Percentiles rank a stretch among this genome's conserved stretches.
These are phyloP conservation scores for Malthinus flaveolus DNA, from an alignment of 2,888 invertebrate species.

Conservation along the genomic window DNA sequence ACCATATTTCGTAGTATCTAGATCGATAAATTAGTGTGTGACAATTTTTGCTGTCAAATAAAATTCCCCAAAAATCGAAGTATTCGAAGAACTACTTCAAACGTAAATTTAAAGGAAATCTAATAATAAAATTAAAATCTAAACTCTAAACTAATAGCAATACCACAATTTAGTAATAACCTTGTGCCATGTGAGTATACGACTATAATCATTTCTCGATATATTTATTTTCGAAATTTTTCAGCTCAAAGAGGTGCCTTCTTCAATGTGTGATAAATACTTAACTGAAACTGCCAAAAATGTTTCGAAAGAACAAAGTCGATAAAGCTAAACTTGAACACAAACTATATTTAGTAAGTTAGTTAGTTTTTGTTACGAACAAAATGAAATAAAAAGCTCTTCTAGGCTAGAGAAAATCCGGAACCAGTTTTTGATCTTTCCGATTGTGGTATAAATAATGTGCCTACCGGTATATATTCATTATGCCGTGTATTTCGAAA, in stretches of 20 bases:
- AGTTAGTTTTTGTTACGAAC: slow-evolving; percentile 8
- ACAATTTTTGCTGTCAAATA: too few relatives aligned
- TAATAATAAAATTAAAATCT: too few relatives aligned
- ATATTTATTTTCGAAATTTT: too few relatives aligned
- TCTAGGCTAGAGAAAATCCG: slow-evolving; percentile 75
- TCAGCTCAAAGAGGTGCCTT: slow-evolving; percentile 10
- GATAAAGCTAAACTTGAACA: slow-evolving; percentile 64
- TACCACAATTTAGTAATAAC: too few relatives aligned
- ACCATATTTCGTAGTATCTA: too few relatives aligned
- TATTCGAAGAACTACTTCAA: too few relatives aligned
- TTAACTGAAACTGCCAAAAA: slow-evolving; percentile 12
- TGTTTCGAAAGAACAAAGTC: slow-evolving; percentile 49
- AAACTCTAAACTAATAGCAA: too few relatives aligned
- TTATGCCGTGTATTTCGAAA: slow-evolving; percentile 83
- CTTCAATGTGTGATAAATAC: slow-evolving; percentile 16
- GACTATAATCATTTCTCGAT: too few relatives aligned
- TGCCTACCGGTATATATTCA: slow-evolving; percentile 79
- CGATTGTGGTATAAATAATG: slow-evolving; percentile 71
- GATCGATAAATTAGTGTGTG: too few relatives aligned
- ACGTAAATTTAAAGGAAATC: too few relatives aligned
- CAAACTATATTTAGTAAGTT: slow-evolving; percentile 61
- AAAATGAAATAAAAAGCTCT: slow-evolving; percentile 13
- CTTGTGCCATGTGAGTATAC: too few relatives aligned
- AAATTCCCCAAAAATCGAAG: too few relatives aligned
- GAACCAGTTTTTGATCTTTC: slow-evolving; percentile 81